These are phyloP conservation scores for Escarpia spicata DNA, from an alignment of 2,888 invertebrate species.

Conservation along the genomic window DNA sequence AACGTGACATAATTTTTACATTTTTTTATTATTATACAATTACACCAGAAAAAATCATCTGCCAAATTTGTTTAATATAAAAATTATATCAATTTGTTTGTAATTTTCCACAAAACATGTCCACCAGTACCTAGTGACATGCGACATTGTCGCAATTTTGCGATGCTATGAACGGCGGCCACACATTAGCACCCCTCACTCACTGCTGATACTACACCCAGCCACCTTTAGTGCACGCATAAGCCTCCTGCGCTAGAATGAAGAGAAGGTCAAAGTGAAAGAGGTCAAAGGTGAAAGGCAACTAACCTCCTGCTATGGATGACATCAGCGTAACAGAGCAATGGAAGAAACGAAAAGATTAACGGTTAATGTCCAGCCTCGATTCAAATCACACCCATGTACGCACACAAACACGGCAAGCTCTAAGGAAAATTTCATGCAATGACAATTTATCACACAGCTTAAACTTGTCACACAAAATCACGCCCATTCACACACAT, in stretches of 20 bases:
- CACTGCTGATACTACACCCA: neutral
- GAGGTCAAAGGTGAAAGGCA: neutral
- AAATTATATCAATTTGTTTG: too few species aligned
- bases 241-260: neutral
- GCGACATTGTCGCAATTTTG: neutral
- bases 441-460: neutral
- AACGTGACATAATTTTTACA: too few species aligned
- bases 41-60: too few species aligned
- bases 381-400: neutral
- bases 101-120: neutral
- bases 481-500: neutral
- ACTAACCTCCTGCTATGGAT: slow-evolving; percentile 1
- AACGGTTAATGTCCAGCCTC: neutral
- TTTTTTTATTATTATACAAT: too few species aligned
- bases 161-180: neutral
- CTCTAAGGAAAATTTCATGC: neutral
- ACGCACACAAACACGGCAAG: neutral
- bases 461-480: neutral
- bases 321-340: slow-evolving; percentile 13
- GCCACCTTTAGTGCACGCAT: slow-evolving; percentile 11
- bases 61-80: too few species aligned
- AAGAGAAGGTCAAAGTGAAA: neutral
- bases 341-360: slow-evolving; percentile 13
- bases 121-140: neutral
- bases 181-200: neutral